Percentiles rank a stretch among this genome's conserved stretches.
These are phyloP conservation scores for Drosophila aldrichi DNA, from an alignment of 2,888 invertebrate genomes.

Conservation along the genomic window DNA sequence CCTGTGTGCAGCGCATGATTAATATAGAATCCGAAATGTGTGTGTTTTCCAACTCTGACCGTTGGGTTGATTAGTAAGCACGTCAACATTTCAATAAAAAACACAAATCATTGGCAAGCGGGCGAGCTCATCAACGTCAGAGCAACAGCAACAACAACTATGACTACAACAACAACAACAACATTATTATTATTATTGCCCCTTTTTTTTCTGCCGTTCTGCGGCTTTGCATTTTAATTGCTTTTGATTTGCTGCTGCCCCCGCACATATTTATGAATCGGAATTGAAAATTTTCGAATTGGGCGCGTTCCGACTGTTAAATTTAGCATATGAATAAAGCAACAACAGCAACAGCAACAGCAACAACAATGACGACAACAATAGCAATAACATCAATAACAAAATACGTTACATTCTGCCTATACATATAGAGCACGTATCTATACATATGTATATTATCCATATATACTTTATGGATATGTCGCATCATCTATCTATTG, in stretches of 20 bases:
- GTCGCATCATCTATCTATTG: constrained; percentile 36
- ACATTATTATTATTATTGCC: constrained; percentile 38
- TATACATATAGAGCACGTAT: constrained; percentile 16
- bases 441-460: background rate
- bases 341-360: background rate
- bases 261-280: constrained; percentile 63
- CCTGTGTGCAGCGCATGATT: constrained; percentile 72
- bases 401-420: constrained; percentile 34
- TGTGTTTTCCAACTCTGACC: constrained; percentile 65
- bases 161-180: constrained; percentile 24
- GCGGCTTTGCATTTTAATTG: constrained; percentile 80
- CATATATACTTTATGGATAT: constrained; percentile 9
- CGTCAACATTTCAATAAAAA: constrained; percentile 73
- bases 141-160: constrained; percentile 28
- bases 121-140: constrained; percentile 70
- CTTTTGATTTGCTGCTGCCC: constrained; percentile 74
- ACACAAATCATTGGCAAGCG: constrained; percentile 57
- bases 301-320: constrained; percentile 68
- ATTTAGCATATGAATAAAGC: constrained; percentile 58
- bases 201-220: constrained; percentile 39
- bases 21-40: constrained; percentile 60
- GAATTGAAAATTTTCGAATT: constrained; percentile 50
- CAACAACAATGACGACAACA: constrained; percentile 5
- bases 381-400: constrained; percentile 4
- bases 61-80: constrained; percentile 75